Evolutionary conservation across 2,113 vertebrate species (phyloP), one percentile per base, ranked within the genome.

Genomic region (Diphyllodes magnificus): DNA sequence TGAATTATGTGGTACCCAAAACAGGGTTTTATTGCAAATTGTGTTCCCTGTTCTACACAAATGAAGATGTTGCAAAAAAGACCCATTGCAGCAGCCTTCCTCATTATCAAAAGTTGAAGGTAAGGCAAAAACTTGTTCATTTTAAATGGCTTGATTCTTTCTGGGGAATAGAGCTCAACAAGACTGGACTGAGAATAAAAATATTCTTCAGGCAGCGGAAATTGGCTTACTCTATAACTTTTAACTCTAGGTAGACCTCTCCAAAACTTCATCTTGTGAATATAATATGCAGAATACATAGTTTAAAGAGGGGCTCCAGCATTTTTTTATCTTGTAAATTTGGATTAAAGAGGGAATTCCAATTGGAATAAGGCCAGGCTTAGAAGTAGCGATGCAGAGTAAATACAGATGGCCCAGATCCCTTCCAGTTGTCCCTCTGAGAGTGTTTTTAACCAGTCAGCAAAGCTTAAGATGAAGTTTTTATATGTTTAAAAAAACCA

Each of bases 31-130:
- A 99, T 98, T 99, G 99, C 97, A 98, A 99, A 95, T 98, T 99
- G 96, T 99, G 99, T 96, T 99, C 99, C 97, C 98, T 99, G 93
- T 99, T 99, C 96, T 99, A 99, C 98, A 99, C 99, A 95, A 99
- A 99, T 94, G 99, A 99, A 96, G 98, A 99, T 73, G 98, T 98
- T 95, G 99, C 99, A 57, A 99, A 99, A 98, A 99, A 98, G 91
- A 98, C 98, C 50, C 99, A 99, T 98, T 99, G 99, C 98, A 99
- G 99, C 98, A 99, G 99, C 97, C 97, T 98, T 97, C 90, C 98
- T 91, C 99, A 99, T 98, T 99, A 99, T 94, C 98, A 99, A 96
- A 99, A 99, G 97, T 98, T 99, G 88, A 99, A 99, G 99, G 99
- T 99, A 97, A 98, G 97, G 85, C 96, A 97, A 97, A 97, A 96